Evolutionary conservation across 1,140 invertebrate genomes (phyloP), one percentile per base, ranked within the genome.

Genomic region (Formica selysi): DNA sequence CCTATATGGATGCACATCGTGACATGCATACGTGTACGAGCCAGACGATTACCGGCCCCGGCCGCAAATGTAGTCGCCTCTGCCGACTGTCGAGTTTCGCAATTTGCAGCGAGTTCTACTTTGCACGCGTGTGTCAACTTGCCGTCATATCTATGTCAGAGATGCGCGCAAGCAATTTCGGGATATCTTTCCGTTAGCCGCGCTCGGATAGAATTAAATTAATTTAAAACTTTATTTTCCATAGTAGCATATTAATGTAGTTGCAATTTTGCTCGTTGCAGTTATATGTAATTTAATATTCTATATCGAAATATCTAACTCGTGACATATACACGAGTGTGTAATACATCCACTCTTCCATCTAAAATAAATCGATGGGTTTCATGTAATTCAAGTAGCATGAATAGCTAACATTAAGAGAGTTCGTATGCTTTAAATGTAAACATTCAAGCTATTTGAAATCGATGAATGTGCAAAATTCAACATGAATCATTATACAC

Each of bases 1-100:
- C 5, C 16, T 32, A 13, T 61, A 22, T 16, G 19, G 8, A 32
- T 32, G 32, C 32, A 38, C 29, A 16, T 29, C 7, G 36, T 6
- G 54, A 2, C 32, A 13, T 57, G 22, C 10, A 81, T 59, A 74
- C 54, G 79, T 71, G 51, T 61, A 36, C 38, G 38, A 83, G 61
- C 68, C 48, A 61, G 67, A 81, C 54, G 79, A 74, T 74, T 81
- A 81, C 67, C 11, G 19, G 22, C 78, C 36, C 78, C 36, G 10
- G 38, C 38, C 38, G 26, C 36, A 71, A 59, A 64, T 64, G 22
- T 32, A 71, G 70, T 64, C 38, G 79, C 36, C 22, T 68, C 54
- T 7, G 26, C 22, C 26, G 61, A 38, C 61, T 36, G 48, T 51
- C 51, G 54, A 22, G 67, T 13, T 13, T 48, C 26, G 26, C 79